Evolutionary conservation across 2,888 invertebrate genomes (phyloP).

Genomic region (Linnaemya vulpina): DNA sequence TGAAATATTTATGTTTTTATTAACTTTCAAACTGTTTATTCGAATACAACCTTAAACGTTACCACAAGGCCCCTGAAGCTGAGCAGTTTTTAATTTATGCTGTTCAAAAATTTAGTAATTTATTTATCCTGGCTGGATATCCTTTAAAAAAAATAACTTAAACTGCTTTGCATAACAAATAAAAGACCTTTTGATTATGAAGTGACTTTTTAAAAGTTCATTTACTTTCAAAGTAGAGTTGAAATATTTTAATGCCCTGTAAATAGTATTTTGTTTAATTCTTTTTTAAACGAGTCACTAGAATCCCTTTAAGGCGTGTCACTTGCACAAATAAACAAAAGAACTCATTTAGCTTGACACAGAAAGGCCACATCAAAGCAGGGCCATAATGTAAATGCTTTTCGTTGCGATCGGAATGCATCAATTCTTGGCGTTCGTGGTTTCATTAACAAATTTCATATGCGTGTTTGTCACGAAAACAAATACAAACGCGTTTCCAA

Average conservation of each 20-base stretch:
- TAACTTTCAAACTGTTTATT: too few species aligned
- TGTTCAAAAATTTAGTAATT: too few species aligned
- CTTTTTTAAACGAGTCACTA: slow-evolving; percentile 39
- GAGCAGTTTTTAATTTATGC: too few species aligned
- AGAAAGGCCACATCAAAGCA: not conserved
- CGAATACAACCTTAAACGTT: too few species aligned
- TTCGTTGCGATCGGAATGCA: not conserved
- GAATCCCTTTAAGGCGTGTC: slow-evolving; percentile 53
- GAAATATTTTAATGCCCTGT: not conserved
- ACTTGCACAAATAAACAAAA: slow-evolving; percentile 29
- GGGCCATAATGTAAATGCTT: not conserved
- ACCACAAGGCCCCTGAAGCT: too few species aligned
- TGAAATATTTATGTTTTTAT: too few species aligned
- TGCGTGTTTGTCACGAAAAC: slow-evolving; percentile 18
- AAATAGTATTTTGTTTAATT: slow-evolving; percentile 2
- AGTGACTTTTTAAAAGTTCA: not conserved
- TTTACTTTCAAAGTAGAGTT: not conserved
- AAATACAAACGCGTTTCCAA: slow-evolving; percentile 26
- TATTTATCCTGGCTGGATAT: too few species aligned
- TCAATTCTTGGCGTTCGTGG: not conserved
- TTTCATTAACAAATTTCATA: slow-evolving; percentile 3
- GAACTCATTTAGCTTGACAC: slow-evolving; percentile 51
- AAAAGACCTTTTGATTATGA: not conserved
- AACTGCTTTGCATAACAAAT: not conserved
- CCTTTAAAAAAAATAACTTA: too few species aligned